Conservation (phyloP, 2,113 vertebrate genomes). For the Falcunculus frontatus region DNA sequence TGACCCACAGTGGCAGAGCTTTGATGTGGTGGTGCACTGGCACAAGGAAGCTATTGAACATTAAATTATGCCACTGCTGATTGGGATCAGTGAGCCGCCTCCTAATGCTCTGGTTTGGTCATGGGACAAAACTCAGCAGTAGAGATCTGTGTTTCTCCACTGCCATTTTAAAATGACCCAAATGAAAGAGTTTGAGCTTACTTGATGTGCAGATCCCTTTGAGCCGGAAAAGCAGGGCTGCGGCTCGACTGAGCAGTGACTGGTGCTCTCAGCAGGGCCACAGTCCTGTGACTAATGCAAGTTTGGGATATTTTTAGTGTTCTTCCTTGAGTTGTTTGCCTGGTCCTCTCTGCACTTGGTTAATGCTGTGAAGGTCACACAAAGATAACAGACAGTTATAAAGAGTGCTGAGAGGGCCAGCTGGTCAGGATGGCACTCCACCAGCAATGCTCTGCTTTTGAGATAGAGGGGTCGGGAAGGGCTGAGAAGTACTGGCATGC, state of each 20-base stretch:
- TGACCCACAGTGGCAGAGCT: neutral
- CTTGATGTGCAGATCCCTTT: neutral
- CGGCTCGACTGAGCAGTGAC: neutral
- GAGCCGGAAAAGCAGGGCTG: neutral
- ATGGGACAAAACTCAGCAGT: neutral
- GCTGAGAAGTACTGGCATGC: constrained; percentile 3
- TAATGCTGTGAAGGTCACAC: constrained; percentile 21
- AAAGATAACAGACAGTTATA: neutral
- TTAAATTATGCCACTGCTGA: neutral
- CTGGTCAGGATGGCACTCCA: neutral
- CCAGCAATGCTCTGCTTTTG: neutral
- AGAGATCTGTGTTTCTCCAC: neutral
- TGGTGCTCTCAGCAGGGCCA: neutral
- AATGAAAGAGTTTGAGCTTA: neutral
- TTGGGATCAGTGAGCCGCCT: neutral
- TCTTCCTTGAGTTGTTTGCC: constrained; percentile 35
- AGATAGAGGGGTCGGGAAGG: neutral
- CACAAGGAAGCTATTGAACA: neutral
- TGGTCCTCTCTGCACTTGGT: neutral
- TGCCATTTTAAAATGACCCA: neutral
- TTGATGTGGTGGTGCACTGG: neutral
- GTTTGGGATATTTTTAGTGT: constrained; percentile 26
- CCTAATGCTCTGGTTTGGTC: neutral
- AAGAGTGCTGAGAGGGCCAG: constrained; percentile 32
- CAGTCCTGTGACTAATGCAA: neutral